phyloP scores from a whole-genome alignment of 2,888 invertebrate species.

The Synanthedon formicaeformis region DNA sequence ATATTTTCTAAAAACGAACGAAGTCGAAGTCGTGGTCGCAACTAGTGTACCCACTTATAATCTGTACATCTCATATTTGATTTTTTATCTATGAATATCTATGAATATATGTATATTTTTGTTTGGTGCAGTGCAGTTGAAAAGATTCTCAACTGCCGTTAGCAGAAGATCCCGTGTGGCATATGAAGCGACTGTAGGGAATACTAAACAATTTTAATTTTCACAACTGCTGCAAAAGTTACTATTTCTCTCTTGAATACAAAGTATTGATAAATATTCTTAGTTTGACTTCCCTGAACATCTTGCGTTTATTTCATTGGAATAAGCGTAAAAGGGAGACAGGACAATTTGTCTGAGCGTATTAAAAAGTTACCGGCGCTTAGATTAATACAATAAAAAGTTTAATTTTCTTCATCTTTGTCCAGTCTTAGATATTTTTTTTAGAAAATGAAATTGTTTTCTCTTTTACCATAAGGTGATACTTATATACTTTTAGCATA shows the following conservation, averaged over 20 bases:
- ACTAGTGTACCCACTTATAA: too few relatives aligned
- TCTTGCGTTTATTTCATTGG: conserved; percentile 48
- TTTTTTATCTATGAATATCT: too few relatives aligned
- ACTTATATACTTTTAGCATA: too few relatives aligned
- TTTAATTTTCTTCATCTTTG: conserved; percentile 39
- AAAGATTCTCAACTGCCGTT: conserved; percentile 29
- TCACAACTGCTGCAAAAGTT: conserved; percentile 25
- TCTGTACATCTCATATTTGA: too few relatives aligned
- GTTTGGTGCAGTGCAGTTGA: conserved; percentile 32
- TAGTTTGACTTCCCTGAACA: conserved; percentile 22
- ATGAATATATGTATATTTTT: conserved; percentile 30
- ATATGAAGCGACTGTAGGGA: conserved; percentile 11
- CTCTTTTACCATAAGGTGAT: too few relatives aligned
- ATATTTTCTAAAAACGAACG: too few relatives aligned
- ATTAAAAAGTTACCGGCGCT: conserved; percentile 61
- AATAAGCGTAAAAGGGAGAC: conserved; percentile 46
- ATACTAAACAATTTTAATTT: conserved; percentile 29
- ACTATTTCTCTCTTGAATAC: conserved; percentile 22
- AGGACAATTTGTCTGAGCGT: conserved; percentile 53
- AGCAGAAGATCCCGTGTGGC: conserved; percentile 24
- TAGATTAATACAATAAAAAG: conserved; percentile 52
- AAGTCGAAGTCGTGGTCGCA: too few relatives aligned
- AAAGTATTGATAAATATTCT: conserved; percentile 47
- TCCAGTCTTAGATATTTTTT: background rate
- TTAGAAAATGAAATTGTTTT: background rate